Evolutionary conservation across 2,888 invertebrate genomes (phyloP).

Genomic region (Ennomos erosarius): DNA sequence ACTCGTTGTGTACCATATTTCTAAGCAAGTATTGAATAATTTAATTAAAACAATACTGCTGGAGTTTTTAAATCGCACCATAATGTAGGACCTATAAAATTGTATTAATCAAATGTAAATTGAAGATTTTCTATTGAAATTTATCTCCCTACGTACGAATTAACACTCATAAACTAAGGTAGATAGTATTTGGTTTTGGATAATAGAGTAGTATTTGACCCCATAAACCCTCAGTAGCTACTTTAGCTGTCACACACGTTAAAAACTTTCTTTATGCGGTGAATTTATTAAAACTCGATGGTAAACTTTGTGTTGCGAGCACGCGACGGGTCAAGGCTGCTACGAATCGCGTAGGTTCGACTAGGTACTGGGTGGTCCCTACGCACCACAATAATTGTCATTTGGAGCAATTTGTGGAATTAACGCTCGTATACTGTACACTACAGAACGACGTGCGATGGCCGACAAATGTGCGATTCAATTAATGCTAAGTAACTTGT

Average conservation of each 20-base stretch:
- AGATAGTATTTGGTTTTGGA: too few relatives aligned
- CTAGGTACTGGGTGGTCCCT: slow-evolving; percentile 36
- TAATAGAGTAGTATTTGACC: neutral
- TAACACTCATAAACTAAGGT: neutral
- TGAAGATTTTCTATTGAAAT: too few relatives aligned
- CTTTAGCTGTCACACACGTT: slow-evolving; percentile 1
- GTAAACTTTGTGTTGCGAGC: slow-evolving; percentile 61
- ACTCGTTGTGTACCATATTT: too few relatives aligned
- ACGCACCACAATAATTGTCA: slow-evolving; percentile 58
- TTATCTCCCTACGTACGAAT: too few relatives aligned
- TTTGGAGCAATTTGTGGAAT: slow-evolving; percentile 74
- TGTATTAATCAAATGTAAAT: too few relatives aligned
- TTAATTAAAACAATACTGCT: too few relatives aligned
- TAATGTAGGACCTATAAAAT: too few relatives aligned
- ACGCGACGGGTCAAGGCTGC: slow-evolving; percentile 76
- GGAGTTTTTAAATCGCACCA: too few relatives aligned
- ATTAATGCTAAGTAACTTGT: slow-evolving; percentile 21
- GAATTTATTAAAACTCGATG: slow-evolving; percentile 46
- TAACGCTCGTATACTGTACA: slow-evolving; percentile 47
- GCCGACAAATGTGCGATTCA: slow-evolving; percentile 17
- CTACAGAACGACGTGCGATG: slow-evolving; percentile 13
- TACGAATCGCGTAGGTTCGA: slow-evolving; percentile 32
- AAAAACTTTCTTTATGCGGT: slow-evolving; percentile 20
- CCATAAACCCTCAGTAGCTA: slow-evolving; percentile 1
- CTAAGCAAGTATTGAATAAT: too few relatives aligned